Evolutionary conservation across 2,888 invertebrate genomes (phyloP).

Genomic region (Temnothorax rugatulus): DNA sequence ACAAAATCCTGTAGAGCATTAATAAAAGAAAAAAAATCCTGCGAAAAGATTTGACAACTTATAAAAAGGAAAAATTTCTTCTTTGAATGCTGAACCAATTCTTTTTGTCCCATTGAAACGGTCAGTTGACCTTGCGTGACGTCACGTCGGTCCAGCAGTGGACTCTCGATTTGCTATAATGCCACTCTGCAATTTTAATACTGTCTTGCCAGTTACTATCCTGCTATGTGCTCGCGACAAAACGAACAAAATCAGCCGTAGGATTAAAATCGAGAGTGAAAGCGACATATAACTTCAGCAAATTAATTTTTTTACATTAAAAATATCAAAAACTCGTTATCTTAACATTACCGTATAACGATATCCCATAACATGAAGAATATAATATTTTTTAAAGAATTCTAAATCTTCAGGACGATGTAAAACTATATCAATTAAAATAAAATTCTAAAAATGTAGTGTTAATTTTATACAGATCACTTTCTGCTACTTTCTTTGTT

Average conservation of each 20-base stretch:
- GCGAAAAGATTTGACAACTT: constrained; percentile 42
- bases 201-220: constrained; percentile 20
- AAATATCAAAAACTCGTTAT: background rate
- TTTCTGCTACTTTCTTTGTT: background rate
- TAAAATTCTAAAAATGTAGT: background rate
- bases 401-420: background rate
- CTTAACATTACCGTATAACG: background rate
- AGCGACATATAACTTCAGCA: background rate
- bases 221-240: background rate
- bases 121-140: constrained; percentile 70
- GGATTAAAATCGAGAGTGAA: background rate
- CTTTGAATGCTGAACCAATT: constrained; percentile 69
- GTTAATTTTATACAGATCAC: background rate
- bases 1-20: background rate
- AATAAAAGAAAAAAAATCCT: background rate
- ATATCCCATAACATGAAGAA: background rate
- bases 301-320: background rate
- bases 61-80: constrained; percentile 62
- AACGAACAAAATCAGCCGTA: background rate
- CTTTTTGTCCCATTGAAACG: constrained; percentile 70
- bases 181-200: constrained; percentile 59
- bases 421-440: background rate
- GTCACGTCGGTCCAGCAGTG: constrained; percentile 69
- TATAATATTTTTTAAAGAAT: background rate
- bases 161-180: constrained; percentile 69